Evolutionary conservation across 2,888 invertebrate genomes (phyloP).

Genomic region (Lasioglossum morio): DNA sequence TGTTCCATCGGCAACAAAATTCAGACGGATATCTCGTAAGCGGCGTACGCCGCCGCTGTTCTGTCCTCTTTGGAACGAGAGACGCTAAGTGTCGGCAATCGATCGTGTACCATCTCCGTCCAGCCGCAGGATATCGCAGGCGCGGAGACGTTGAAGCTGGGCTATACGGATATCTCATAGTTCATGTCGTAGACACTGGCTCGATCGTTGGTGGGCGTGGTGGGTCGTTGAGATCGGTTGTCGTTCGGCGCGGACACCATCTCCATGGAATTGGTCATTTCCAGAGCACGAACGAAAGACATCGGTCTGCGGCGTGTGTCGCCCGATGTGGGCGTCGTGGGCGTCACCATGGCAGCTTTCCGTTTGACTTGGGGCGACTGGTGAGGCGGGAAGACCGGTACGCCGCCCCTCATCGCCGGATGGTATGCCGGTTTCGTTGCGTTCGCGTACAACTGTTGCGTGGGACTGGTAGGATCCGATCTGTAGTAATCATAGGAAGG

Average conservation of each 20-base stretch:
- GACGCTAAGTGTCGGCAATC: conserved; percentile 63
- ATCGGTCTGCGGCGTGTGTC: conserved; percentile 90
- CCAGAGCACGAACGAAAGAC: conserved; percentile 95
- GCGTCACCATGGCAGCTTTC: conserved; percentile 76
- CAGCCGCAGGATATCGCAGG: conserved; percentile 73
- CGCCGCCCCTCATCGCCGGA: conserved; percentile 88
- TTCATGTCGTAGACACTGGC: conserved; percentile 97
- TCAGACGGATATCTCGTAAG: conserved; percentile 77
- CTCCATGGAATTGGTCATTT: conserved; percentile 95
- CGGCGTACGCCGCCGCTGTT: conserved; percentile 53
- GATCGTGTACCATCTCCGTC: conserved; percentile 77
- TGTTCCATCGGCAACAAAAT: conserved; percentile 22
- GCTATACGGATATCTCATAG: conserved; percentile 97
- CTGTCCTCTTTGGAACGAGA: conserved; percentile 62
- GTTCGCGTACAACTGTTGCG: conserved; percentile 85
- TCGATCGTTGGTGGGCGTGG: conserved; percentile 91
- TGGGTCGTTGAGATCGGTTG: conserved; percentile 82
- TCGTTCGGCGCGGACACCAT: conserved; percentile 87
- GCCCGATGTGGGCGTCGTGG: conserved; percentile 81
- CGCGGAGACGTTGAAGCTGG: conserved; percentile 79
- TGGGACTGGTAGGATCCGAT: conserved; percentile 91
- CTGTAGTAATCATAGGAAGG: conserved; percentile 86
- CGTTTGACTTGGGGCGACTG: conserved; percentile 81
- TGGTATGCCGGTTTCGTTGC: conserved; percentile 86
- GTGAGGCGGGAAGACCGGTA: conserved; percentile 88